Base-by-base conservation (phyloP, 2,797 vertebrate species). In the Stomatorhinus walkeri region DNA sequence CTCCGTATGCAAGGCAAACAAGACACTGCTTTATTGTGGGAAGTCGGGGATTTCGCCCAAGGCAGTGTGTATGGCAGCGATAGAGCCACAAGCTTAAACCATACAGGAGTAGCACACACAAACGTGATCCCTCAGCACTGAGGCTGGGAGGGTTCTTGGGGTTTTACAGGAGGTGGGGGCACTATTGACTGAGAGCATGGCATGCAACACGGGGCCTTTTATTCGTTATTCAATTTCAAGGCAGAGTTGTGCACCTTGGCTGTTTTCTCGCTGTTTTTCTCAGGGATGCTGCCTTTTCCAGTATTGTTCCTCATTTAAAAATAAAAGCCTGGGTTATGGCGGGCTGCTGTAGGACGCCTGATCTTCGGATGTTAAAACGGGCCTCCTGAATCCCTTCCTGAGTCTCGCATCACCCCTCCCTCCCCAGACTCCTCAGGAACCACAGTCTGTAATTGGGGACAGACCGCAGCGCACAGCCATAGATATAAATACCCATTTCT, bases 401-500 rank as follows among this genome's bases (percentile, higher is more conserved):
- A 93, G 93, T 94, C 91, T 93, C 93, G 92, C 93, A 92, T 91
- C 40, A 93, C 94, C 94, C 89, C 85, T 85, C 89, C 90, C 91
- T 88, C 88, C 49, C 94, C 93, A 92, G 93, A 94, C 94, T 95
- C 94, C 83, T 94, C 94, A 93, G 93, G 93, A 94, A 93, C 92
- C 93, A 93, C 93, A 95, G 94, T 94, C 95, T 96, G 95, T 96
- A 96, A 96, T 96, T 96, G 94, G 95, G 95, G 94, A 93, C 91
- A 93, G 94, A 94, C 96, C 95, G 93, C 95, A 96, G 94, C 94
- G 95, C 95, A 95, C 94, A 96, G 94, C 93, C 94, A 93, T 93
- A 91, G 94, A 94, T 96, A 96, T 95, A 96, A 96, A 96, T 96
- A 96, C 94, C 92, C 93, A 93, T 94, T 95, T 95, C 94, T 95